Evolutionary conservation across 2,113 vertebrate species (phyloP).

Genomic region (Myotis yumanensis): DNA sequence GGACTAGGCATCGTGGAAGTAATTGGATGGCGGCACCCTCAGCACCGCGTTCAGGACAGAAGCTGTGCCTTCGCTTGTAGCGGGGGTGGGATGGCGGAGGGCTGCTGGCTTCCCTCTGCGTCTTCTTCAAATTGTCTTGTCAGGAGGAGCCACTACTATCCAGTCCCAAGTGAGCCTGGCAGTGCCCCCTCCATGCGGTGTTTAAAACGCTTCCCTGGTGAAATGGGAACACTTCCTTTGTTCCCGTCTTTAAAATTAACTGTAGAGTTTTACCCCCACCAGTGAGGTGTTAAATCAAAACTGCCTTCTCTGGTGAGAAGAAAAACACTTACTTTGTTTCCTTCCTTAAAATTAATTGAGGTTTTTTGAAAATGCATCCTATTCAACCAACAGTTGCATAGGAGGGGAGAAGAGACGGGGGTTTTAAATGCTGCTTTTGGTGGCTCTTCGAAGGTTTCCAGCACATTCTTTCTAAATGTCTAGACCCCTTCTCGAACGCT

Average conservation of each 20-base stretch:
- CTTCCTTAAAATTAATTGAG: conserved; percentile 72
- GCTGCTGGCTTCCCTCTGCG: conserved; percentile 68
- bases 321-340: conserved; percentile 78
- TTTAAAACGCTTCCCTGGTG: conserved; percentile 81
- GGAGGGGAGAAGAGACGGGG: not conserved
- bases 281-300: conserved; percentile 83
- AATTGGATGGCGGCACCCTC: conserved; percentile 59
- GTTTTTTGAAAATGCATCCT: conserved; percentile 76
- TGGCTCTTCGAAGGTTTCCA: not conserved
- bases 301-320: conserved; percentile 82
- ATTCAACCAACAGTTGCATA: conserved; percentile 58
- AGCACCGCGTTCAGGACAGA: conserved; percentile 58
- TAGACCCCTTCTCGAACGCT: not conserved
- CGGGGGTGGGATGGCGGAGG: conserved; percentile 31
- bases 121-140: conserved; percentile 71
- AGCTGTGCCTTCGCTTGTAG: conserved; percentile 60
- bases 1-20: conserved; percentile 69
- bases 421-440: conserved; percentile 38
- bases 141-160: conserved; percentile 79
- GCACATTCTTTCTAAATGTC: not conserved
- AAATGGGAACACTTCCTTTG: conserved; percentile 77
- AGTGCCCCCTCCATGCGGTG: conserved; percentile 66
- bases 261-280: conserved; percentile 77
- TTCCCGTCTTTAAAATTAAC: conserved; percentile 82
- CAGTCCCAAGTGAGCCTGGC: conserved; percentile 69